Percentiles rank a stretch among this genome's conserved stretches.
phyloP scores from a whole-genome alignment of 1,140 invertebrate genomes.

The Microplitis mediator region DNA sequence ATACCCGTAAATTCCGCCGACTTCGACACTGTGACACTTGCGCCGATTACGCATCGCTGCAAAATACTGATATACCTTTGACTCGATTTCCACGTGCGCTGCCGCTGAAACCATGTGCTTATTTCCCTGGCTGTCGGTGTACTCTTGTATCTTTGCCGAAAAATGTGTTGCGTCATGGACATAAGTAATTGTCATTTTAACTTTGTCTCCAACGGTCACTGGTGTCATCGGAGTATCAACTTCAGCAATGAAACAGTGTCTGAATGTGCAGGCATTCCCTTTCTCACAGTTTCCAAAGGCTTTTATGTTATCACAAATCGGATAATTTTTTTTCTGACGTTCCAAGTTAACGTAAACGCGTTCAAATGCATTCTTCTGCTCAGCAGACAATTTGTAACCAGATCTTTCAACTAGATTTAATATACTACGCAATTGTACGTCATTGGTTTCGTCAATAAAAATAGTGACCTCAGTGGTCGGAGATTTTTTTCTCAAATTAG shows the following conservation, averaged over 20 bases:
- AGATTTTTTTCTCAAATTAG: slow-evolving; percentile 42
- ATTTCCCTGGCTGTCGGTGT: slow-evolving; percentile 26
- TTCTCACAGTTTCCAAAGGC: slow-evolving; percentile 51
- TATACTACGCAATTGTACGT: slow-evolving; percentile 49
- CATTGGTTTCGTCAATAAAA: slow-evolving; percentile 50
- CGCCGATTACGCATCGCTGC: slow-evolving; percentile 39
- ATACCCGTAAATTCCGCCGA: slow-evolving; percentile 44
- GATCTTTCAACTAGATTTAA: slow-evolving; percentile 49
- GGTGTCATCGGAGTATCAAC: slow-evolving; percentile 45
- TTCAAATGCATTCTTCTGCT: slow-evolving; percentile 34
- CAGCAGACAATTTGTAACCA: slow-evolving; percentile 35
- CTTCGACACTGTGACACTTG: slow-evolving; percentile 27
- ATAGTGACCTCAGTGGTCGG: slow-evolving; percentile 46
- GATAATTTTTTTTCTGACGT: slow-evolving; percentile 41
- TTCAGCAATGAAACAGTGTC: slow-evolving; percentile 48
- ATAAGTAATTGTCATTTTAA: slow-evolving; percentile 44
- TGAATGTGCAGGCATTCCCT: slow-evolving; percentile 40
- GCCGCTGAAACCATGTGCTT: slow-evolving; percentile 32
- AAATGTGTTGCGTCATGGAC: slow-evolving; percentile 52
- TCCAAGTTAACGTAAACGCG: slow-evolving; percentile 42
- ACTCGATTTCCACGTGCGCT: slow-evolving; percentile 34
- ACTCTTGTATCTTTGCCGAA: slow-evolving; percentile 49
- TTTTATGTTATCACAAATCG: slow-evolving; percentile 53
- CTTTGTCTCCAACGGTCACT: slow-evolving; percentile 44
- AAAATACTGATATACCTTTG: slow-evolving; percentile 44